Percentiles rank a stretch among this genome's conserved stretches.
These are phyloP conservation scores for Drosophila barbarae DNA, from an alignment of 2,888 invertebrate species.

Conservation along the genomic window DNA sequence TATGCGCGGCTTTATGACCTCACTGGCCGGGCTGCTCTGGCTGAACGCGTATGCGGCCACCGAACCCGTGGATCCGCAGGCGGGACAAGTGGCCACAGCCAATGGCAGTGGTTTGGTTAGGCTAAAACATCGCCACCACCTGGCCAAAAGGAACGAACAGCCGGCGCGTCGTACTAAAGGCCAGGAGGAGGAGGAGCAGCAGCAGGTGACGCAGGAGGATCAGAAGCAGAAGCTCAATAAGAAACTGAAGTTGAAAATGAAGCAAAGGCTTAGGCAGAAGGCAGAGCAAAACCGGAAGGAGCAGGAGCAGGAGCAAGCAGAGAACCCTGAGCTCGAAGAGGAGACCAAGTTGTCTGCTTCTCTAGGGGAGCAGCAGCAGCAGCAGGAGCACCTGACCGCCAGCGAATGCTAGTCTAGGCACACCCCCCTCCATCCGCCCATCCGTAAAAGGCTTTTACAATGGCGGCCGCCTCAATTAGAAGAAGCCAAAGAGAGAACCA, in stretches of 20 bases:
- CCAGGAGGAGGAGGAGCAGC: not conserved
- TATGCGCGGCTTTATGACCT: constrained; percentile 28
- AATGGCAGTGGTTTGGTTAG: too few relatives aligned
- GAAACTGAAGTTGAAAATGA: not conserved
- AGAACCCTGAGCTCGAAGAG: too few relatives aligned
- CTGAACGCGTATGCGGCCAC: constrained; percentile 36
- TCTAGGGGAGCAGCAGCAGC: not conserved
- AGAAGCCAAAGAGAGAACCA: not conserved
- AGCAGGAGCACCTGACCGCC: not conserved
- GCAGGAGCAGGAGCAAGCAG: too few relatives aligned
- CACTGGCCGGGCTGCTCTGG: constrained; percentile 31
- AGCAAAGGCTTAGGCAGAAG: not conserved
- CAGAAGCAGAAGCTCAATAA: not conserved
- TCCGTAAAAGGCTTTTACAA: not conserved
- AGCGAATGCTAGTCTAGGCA: constrained; percentile 3
- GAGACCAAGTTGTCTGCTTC: too few relatives aligned
- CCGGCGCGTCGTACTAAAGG: not conserved
- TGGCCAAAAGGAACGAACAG: not conserved
- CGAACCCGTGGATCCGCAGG: not conserved
- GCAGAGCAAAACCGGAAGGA: not conserved
- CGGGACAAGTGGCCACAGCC: not conserved
- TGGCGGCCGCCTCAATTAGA: constrained; percentile 17
- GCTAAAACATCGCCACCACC: not conserved
- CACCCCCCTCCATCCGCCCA: too few relatives aligned
- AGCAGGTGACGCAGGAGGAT: not conserved